Percentiles rank a stretch among this genome's conserved stretches.
Conservation (phyloP, 1,140 invertebrate species). For the Aethina tumida region DNA sequence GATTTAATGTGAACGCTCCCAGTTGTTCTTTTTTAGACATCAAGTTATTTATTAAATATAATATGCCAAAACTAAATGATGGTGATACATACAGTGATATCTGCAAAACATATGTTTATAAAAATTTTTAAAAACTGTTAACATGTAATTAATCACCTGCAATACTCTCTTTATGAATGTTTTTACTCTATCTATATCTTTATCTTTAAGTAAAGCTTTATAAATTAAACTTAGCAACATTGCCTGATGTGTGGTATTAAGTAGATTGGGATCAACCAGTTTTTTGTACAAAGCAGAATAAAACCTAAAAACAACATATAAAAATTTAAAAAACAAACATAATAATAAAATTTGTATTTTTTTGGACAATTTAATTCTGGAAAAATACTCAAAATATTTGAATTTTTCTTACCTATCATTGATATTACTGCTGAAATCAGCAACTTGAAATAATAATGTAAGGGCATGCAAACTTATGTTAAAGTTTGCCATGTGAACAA, state of each 20-base stretch:
- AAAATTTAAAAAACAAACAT: constrained; percentile 6
- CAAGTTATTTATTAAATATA: constrained; percentile 74
- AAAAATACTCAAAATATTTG: not conserved
- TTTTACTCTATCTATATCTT: constrained; percentile 54
- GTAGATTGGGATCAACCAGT: constrained; percentile 66
- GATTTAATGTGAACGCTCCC: constrained; percentile 23
- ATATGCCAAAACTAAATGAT: constrained; percentile 59
- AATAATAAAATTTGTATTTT: not conserved
- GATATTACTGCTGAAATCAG: constrained; percentile 44
- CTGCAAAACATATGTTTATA: constrained; percentile 24
- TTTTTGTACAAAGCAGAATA: constrained; percentile 87
- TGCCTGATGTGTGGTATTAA: constrained; percentile 62
- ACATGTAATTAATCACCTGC: constrained; percentile 56
- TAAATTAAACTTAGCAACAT: constrained; percentile 82
- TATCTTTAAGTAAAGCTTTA: constrained; percentile 74
- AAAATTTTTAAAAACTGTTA: no score
- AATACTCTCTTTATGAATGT: constrained; percentile 86
- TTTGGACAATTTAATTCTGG: constrained; percentile 1
- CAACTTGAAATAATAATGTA: constrained; percentile 75
- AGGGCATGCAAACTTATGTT: constrained; percentile 81
- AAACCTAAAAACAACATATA: constrained; percentile 48
- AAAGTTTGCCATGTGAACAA: constrained; percentile 78
- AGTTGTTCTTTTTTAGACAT: constrained; percentile 23
- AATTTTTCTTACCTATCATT: constrained; percentile 41
- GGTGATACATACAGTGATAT: constrained; percentile 44